A percentile compares a stretch with the other conserved stretches of the same genome.
phyloP scores from a whole-genome alignment of 2,113 vertebrate species.

The Gracilinanus agilis region DNA sequence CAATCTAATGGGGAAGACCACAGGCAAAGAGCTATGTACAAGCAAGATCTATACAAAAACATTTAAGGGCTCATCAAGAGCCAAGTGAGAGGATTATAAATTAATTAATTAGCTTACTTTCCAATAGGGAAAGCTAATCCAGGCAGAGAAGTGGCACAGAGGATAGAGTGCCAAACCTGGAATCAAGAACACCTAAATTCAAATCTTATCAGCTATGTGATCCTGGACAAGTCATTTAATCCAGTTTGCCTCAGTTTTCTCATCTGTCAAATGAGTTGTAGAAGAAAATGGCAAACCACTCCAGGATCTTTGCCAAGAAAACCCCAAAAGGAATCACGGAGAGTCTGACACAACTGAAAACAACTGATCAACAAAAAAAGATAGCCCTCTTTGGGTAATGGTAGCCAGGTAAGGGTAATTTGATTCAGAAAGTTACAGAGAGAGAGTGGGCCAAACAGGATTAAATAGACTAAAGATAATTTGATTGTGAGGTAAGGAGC shows the following conservation, averaged over 20 bases:
- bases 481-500: not conserved
- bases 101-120: not conserved
- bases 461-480: not conserved
- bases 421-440: not conserved
- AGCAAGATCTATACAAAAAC: not conserved
- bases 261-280: too few relatives aligned
- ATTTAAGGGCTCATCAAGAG: not conserved
- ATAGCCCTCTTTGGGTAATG: not conserved
- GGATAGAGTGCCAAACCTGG: too few relatives aligned
- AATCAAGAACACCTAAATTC: too few relatives aligned
- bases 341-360: too few relatives aligned
- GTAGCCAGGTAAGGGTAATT: not conserved
- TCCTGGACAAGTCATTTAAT: too few relatives aligned
- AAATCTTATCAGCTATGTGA: too few relatives aligned
- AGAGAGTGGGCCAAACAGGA: not conserved
- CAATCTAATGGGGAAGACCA: not conserved
- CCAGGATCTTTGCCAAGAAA: too few relatives aligned
- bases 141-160: too few relatives aligned
- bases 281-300: too few relatives aligned
- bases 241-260: too few relatives aligned
- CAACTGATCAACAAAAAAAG: not conserved
- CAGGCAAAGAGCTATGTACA: not conserved
- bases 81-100: not conserved
- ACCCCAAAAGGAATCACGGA: too few relatives aligned
- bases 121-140: not conserved